Evolutionary conservation across 2,888 invertebrate genomes (phyloP).

Genomic region (Hedychridium roseum): DNA sequence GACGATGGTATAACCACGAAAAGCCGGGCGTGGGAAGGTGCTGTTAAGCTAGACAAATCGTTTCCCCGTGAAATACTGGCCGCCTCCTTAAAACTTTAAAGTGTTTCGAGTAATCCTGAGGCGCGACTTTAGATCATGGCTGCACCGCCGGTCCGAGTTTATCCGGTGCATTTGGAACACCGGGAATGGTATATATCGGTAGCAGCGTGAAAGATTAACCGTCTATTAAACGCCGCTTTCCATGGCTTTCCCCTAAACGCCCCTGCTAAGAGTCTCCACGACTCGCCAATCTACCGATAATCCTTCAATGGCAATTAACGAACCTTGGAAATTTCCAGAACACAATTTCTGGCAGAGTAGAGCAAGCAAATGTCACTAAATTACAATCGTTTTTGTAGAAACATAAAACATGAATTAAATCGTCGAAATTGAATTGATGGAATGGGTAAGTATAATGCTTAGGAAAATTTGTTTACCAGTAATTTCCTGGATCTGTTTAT

Average conservation of each 20-base stretch:
- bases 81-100: slow-evolving; percentile 49
- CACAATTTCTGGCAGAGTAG: too few relatives aligned
- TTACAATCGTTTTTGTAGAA: slow-evolving; percentile 3
- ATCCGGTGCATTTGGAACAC: slow-evolving; percentile 10
- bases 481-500: too few relatives aligned
- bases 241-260: neutral
- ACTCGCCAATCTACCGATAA: neutral
- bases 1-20: slow-evolving; percentile 5
- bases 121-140: slow-evolving; percentile 40
- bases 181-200: slow-evolving; percentile 27
- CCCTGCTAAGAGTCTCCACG: neutral
- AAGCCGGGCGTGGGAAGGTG: too few relatives aligned
- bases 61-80: slow-evolving; percentile 51
- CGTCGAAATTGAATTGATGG: too few relatives aligned
- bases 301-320: too few relatives aligned
- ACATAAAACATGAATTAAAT: slow-evolving; percentile 4
- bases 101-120: slow-evolving; percentile 47
- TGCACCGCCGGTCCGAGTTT: neutral
- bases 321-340: too few relatives aligned
- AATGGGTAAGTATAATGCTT: too few relatives aligned
- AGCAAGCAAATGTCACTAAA: slow-evolving; percentile 13
- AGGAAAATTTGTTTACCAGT: too few relatives aligned
- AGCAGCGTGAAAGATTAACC: slow-evolving; percentile 8
- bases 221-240: neutral
- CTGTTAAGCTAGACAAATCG: slow-evolving; percentile 58